Evolutionary conservation across 2,797 vertebrate genomes (phyloP).

Genomic region (Enteromius treurensis): DNA sequence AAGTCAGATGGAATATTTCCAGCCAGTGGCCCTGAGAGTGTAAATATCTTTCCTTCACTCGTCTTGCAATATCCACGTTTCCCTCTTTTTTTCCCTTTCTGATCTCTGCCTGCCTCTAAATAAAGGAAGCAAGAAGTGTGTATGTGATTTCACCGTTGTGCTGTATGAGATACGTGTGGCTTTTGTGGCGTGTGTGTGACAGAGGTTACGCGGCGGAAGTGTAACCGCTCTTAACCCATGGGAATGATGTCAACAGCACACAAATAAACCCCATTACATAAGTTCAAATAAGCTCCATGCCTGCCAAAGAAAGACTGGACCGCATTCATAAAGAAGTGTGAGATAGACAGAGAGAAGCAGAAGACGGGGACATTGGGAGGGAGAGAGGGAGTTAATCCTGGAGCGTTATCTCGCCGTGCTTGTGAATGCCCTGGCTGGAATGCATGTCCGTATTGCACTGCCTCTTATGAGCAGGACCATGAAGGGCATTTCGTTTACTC

Average conservation of each 20-base stretch:
- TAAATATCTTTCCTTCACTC: conserved; percentile 50
- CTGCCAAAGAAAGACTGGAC: conserved; percentile 70
- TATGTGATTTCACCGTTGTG: conserved; percentile 42
- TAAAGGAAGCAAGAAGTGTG: conserved; percentile 45
- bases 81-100: conserved; percentile 19
- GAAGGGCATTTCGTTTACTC: conserved; percentile 57
- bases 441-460: conserved; percentile 46
- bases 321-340: conserved; percentile 69
- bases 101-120: conserved; percentile 5
- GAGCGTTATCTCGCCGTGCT: conserved; percentile 60
- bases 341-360: conserved; percentile 55
- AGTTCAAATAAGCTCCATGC: conserved; percentile 77
- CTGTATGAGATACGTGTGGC: conserved; percentile 50
- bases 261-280: conserved; percentile 84
- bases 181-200: conserved; percentile 69
- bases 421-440: conserved; percentile 54
- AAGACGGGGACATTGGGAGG: conserved; percentile 49
- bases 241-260: conserved; percentile 80
- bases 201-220: conserved; percentile 69
- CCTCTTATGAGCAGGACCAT: conserved; percentile 55
- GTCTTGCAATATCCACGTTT: conserved; percentile 29
- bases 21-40: conserved; percentile 48
- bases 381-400: conserved; percentile 60
- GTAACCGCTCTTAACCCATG: conserved; percentile 82
- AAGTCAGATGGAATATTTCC: conserved; percentile 54